Evolutionary conservation across 1,140 invertebrate genomes (phyloP).

Genomic region (Subanguina moxae): DNA sequence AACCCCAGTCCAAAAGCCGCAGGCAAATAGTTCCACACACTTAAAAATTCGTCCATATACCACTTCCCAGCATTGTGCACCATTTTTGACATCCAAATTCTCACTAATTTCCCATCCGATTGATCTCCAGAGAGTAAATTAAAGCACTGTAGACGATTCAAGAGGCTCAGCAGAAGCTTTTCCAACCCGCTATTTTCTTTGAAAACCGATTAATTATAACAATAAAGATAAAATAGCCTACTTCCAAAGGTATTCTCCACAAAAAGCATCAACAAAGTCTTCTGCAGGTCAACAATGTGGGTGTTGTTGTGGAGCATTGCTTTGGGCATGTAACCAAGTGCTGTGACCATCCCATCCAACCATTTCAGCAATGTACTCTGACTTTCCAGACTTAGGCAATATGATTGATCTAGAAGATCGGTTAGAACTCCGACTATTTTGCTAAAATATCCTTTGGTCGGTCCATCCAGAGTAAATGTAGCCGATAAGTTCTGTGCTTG

Average conservation of each 20-base stretch:
- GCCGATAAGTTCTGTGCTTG: background rate
- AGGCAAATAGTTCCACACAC: background rate
- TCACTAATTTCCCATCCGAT: background rate
- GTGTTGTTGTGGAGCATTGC: background rate
- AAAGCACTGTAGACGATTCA: no score
- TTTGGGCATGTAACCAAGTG: background rate
- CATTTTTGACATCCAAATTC: background rate
- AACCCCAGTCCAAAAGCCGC: background rate
- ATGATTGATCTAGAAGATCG: conserved; percentile 11
- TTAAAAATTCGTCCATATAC: background rate
- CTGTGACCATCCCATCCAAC: background rate
- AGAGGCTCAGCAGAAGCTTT: no score
- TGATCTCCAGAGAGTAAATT: background rate
- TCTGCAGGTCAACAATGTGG: background rate
- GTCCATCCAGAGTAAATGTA: background rate
- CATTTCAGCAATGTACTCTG: conserved; percentile 17
- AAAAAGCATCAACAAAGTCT: background rate
- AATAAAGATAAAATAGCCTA: background rate
- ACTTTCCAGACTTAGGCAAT: background rate
- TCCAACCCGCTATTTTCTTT: no score
- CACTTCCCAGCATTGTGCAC: no score
- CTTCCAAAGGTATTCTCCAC: background rate
- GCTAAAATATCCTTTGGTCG: conserved; percentile 23
- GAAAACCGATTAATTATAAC: background rate
- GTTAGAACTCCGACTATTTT: conserved; percentile 20